Conservation (phyloP, 2,797 vertebrate genomes). For the Acridotheres tristis region DNA sequence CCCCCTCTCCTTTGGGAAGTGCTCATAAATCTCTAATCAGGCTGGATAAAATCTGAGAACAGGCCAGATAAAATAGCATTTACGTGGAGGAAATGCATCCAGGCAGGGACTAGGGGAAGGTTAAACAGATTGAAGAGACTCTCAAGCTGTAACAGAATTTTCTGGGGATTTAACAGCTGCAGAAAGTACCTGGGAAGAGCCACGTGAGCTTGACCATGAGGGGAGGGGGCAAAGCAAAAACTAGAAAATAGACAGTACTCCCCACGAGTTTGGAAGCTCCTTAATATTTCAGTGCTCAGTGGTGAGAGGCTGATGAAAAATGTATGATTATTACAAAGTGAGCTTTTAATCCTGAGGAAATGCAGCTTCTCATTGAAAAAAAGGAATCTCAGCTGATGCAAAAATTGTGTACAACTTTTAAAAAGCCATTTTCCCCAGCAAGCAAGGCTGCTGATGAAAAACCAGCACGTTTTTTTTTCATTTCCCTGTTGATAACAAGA, state of each 20-base stretch:
- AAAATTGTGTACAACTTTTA: not conserved
- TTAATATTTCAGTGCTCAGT: not conserved
- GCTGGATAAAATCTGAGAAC: not conserved
- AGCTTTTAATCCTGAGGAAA: not conserved
- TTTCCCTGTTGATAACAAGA: not conserved
- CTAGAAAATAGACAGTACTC: not conserved
- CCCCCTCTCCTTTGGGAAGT: not conserved
- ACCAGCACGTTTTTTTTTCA: not conserved
- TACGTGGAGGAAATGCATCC: not conserved
- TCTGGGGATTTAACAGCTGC: not conserved
- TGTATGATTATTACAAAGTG: not conserved
- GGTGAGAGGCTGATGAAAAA: not conserved
- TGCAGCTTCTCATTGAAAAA: not conserved
- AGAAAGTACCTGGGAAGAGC: not conserved
- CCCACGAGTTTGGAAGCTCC: not conserved
- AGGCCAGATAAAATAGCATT: not conserved
- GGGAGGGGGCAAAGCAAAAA: not conserved
- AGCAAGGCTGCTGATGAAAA: not conserved
- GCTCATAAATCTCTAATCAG: not conserved
- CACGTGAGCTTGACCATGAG: fast-evolving
- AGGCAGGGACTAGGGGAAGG: not conserved
- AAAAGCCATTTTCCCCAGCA: not conserved
- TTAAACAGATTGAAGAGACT: not conserved
- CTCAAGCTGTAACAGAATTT: not conserved
- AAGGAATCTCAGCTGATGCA: not conserved